Conservation (phyloP, 2,113 vertebrate genomes). For the Spea multiplicata region DNA sequence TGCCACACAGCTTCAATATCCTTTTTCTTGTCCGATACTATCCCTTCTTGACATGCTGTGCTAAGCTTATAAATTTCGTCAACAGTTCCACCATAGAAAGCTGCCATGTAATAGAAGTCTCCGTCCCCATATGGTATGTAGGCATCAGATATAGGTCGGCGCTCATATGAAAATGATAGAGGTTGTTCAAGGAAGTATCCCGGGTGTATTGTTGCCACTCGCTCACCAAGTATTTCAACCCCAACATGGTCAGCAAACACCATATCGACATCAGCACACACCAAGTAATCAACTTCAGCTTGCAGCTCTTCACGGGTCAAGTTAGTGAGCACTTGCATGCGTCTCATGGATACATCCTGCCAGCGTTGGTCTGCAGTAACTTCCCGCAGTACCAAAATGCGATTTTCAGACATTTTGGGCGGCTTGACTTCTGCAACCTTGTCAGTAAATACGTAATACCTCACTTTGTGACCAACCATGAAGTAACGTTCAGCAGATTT, state of each 20-base stretch:
- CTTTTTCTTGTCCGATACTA: constrained; percentile 63
- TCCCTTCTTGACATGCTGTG: constrained; percentile 60
- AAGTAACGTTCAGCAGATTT: constrained; percentile 67
- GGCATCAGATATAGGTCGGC: constrained; percentile 55
- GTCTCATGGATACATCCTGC: constrained; percentile 58
- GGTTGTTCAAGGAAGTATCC: constrained; percentile 56
- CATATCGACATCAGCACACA: constrained; percentile 69
- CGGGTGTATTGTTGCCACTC: constrained; percentile 67
- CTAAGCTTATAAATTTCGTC: constrained; percentile 60
- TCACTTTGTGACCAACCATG: constrained; percentile 64
- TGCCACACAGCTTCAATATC: constrained; percentile 57
- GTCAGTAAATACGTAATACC: constrained; percentile 72
- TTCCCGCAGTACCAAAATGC: constrained; percentile 58
- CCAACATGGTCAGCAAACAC: constrained; percentile 65
- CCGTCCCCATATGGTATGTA: constrained; percentile 61
- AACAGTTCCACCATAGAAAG: constrained; percentile 65
- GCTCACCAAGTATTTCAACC: constrained; percentile 64
- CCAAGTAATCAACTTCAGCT: constrained; percentile 63
- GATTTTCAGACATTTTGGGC: constrained; percentile 54
- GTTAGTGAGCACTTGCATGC: constrained; percentile 60
- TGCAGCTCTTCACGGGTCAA: constrained; percentile 53
- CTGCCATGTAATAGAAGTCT: constrained; percentile 69
- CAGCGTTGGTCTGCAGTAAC: constrained; percentile 64
- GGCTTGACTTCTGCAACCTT: constrained; percentile 57
- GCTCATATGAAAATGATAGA: constrained; percentile 61